phyloP scores from a whole-genome alignment of 2,888 invertebrate species.

The Pogonocherus hispidulus region DNA sequence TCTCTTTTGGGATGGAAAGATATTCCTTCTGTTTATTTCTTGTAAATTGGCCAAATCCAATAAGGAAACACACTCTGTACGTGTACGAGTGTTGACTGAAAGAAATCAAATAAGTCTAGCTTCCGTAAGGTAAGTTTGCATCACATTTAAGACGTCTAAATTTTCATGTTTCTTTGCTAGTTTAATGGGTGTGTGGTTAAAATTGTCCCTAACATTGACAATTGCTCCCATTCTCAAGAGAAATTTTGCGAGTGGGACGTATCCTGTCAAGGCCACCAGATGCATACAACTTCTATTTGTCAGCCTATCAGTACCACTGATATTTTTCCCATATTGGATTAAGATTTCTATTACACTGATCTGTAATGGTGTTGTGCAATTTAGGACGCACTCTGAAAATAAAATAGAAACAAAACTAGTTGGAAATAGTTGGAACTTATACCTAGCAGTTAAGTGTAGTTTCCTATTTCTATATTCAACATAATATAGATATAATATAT shows the following conservation, averaged over 20 bases:
- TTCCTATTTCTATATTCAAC: no score
- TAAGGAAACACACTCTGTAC: no score
- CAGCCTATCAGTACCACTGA: conserved; percentile 32
- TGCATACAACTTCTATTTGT: conserved; percentile 69
- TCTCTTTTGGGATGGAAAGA: no score
- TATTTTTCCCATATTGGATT: conserved; percentile 26
- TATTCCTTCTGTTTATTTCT: no score
- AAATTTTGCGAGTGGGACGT: conserved; percentile 64
- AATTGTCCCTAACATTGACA: conserved; percentile 48
- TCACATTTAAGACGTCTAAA: conserved; percentile 19
- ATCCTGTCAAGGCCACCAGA: conserved; percentile 71
- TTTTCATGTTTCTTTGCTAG: conserved; percentile 32
- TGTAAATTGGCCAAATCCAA: no score
- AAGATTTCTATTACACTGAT: conserved; percentile 63
- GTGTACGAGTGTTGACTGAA: no score
- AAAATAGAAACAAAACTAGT: neutral
- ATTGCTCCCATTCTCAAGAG: conserved; percentile 67
- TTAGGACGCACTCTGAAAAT: conserved; percentile 52
- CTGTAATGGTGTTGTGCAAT: conserved; percentile 65
- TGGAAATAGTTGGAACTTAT: no score
- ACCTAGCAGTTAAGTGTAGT: no score
- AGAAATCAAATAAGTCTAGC: no score
- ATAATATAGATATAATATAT: no score
- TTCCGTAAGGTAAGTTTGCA: neutral
- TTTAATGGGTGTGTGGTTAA: conserved; percentile 30